Evolutionary conservation across 2,113 vertebrate genomes (phyloP).

Genomic region (Gnathonemus echidnorhynchus): DNA sequence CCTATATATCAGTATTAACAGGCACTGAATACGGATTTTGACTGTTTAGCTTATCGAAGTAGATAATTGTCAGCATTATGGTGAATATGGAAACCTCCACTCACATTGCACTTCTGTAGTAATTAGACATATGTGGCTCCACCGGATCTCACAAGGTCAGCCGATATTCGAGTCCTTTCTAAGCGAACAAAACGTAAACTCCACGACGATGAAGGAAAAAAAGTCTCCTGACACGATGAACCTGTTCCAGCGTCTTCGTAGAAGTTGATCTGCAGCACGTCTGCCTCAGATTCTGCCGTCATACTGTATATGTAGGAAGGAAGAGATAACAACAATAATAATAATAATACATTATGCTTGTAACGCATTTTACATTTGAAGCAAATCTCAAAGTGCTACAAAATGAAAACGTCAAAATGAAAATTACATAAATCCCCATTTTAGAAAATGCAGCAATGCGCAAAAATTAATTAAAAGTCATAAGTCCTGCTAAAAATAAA

Average conservation of each 20-base stretch:
- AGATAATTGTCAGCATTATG: neutral
- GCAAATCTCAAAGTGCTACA: too few relatives aligned
- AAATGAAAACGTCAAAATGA: too few relatives aligned
- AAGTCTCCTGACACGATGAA: neutral
- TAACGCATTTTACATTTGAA: too few relatives aligned
- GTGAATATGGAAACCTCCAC: neutral
- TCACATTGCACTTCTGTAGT: neutral
- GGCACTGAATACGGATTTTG: neutral
- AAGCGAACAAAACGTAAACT: neutral
- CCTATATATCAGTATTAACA: neutral
- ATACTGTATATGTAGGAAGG: neutral
- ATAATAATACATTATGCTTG: too few relatives aligned
- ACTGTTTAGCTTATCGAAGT: neutral
- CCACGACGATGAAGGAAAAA: neutral
- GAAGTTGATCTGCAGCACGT: neutral
- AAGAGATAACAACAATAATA: neutral
- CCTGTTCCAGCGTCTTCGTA: neutral
- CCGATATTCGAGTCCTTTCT: neutral
- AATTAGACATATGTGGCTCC: neutral
- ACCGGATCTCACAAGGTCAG: neutral
- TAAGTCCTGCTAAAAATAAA: too few relatives aligned
- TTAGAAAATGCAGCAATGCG: too few relatives aligned
- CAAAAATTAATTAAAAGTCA: too few relatives aligned
- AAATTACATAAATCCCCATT: too few relatives aligned
- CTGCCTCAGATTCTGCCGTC: neutral